Percentiles rank a stretch among this genome's conserved stretches.
Evolutionary conservation across 2,888 invertebrate genomes (phyloP).

Genomic region (Microplitis deprimator): DNA sequence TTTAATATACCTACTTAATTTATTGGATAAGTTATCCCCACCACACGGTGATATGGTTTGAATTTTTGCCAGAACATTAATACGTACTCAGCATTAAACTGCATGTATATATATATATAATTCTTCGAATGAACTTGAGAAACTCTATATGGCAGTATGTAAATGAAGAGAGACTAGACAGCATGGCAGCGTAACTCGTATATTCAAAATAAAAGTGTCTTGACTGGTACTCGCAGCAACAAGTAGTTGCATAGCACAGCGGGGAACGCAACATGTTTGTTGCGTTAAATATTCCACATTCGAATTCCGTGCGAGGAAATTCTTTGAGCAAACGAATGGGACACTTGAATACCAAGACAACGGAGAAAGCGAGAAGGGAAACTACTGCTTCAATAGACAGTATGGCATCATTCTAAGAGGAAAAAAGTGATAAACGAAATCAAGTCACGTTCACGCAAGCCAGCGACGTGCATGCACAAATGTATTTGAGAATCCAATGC

Average conservation of each 20-base stretch:
- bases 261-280: neutral
- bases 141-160: neutral
- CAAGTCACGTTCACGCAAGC: neutral
- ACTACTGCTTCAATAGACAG: neutral
- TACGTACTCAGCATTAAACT: too few species aligned
- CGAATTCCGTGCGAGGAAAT: neutral
- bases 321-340: neutral
- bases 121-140: neutral
- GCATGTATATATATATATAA: neutral
- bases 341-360: neutral
- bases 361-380: neutral
- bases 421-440: neutral
- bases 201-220: constrained; percentile 42
- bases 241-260: neutral
- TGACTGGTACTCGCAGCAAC: constrained; percentile 7
- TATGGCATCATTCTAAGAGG: neutral
- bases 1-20: too few species aligned
- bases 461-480: neutral
- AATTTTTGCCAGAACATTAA: neutral
- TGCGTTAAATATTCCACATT: neutral
- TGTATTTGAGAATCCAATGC: neutral
- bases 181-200: constrained; percentile 62
- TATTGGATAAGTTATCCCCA: too few species aligned
- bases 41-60: neutral
- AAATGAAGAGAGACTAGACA: constrained; percentile 59